Evolutionary conservation across 1,140 invertebrate species (phyloP), one percentile per base, ranked within the genome.

Genomic region (Tribolium madens): DNA sequence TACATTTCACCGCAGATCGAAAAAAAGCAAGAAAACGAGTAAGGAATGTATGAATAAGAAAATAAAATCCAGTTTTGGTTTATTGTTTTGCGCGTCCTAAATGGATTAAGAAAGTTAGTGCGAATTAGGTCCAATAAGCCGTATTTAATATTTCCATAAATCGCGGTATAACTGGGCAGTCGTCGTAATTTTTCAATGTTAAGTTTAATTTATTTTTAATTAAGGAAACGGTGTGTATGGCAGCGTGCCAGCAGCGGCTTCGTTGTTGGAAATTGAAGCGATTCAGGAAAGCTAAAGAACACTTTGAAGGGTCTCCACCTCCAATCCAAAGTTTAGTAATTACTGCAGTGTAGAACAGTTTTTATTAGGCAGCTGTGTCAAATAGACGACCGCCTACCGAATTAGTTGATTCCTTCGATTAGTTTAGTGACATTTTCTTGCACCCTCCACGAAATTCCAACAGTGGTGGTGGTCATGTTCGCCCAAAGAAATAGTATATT

Each of bases 261-360:
- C 46, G 46, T 72, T 50, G 70, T 72, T 50, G 47, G 70, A 72
- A 72, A 50, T 52, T 72, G 50, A 72, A 52, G 46, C 70, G 70
- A 72, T 72, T 72, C 70, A 50, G 50, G 70, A 52, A 72, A 72
- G 50, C 70, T 72, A 72, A 72, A 72, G 70, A 72, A 72, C 70
- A 72, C 70, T 72, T 72, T 72, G 50, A 72, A 72, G 70, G 46
- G 46, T 72, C 70, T 72, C 46, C 70, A 72, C 70, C 50, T 52
- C 70, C 50, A 50, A 72, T 48, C 70, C 70, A 72, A 72, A 72
- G 70, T 72, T 72, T 72, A 72, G 70, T 72, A 72, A 72, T 72
- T 72, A 72, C 70, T 72, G 70, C 70, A 72, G 70, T 72, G 70
- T 72, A 72, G 70, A 72, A 72, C 70, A 72, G 70, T 72, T 72